A percentile compares a stretch with the other conserved stretches of the same genome.
phyloP scores from a whole-genome alignment of 1,140 invertebrate species.

The Leucophenga varia region DNA sequence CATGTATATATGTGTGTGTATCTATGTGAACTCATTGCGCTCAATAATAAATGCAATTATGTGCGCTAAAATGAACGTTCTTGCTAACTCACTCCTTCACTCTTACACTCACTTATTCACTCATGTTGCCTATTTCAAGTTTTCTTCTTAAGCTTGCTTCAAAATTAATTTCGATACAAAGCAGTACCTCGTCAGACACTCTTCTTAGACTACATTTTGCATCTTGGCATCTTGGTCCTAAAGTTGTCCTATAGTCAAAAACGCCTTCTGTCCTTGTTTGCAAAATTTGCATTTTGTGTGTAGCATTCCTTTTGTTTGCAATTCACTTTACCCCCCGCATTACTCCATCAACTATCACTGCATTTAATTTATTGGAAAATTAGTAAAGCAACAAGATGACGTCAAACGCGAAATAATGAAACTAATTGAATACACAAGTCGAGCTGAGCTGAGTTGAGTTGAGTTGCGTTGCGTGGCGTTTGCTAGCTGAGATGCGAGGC shows the following conservation, averaged over 20 bases:
- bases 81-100: too few species aligned
- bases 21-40: constrained; percentile 38
- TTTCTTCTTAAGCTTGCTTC: constrained; percentile 1
- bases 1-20: too few species aligned
- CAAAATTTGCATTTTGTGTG: constrained; percentile 49
- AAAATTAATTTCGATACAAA: constrained; percentile 54
- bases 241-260: too few species aligned
- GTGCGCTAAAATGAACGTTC: constrained; percentile 20
- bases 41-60: constrained; percentile 55
- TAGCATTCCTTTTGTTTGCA: constrained; percentile 18
- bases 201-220: constrained; percentile 12
- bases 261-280: neutral
- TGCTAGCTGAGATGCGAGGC: too few species aligned
- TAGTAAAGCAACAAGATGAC: constrained; percentile 19
- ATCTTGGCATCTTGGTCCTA: constrained; percentile 21
- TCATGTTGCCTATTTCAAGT: constrained; percentile 1
- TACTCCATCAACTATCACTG: constrained; percentile 48
- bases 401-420: constrained; percentile 20
- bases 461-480: too few species aligned
- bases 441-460: too few species aligned
- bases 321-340: too few species aligned
- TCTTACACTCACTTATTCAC: too few species aligned
- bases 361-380: constrained; percentile 54
- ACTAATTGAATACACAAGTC: constrained; percentile 37
- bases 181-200: constrained; percentile 15